Evolutionary conservation across 2,113 vertebrate genomes (phyloP), one percentile per base, ranked within the genome.

Genomic region (Pelusios castaneus): DNA sequence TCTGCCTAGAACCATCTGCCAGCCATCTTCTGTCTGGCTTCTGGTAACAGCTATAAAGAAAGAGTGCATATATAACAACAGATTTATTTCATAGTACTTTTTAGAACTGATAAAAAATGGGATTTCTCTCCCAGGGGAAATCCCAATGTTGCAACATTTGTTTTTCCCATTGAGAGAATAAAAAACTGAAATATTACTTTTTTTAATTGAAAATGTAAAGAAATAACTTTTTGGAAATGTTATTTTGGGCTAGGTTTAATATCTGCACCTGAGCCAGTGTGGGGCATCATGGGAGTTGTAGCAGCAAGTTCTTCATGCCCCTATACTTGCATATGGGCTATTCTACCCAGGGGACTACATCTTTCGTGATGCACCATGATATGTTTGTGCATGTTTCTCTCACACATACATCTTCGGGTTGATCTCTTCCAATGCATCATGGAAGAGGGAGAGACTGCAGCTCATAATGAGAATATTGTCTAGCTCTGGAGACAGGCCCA

Each of bases 121-220:
- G 85, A 95, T 95, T 94, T 94, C 60, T 85, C 77, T 92, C 95
- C 79, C 86, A 25, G 52, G 91, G 81, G 95, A 96, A 93, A 92
- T 92, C 94, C 88, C 73, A 87, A 83, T 93, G 83, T 91, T 94
- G 77, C 52, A 92, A 88, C 95, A 95, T 96, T 92, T 97, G 94
- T 93, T 95, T 96, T 91, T 92, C 91, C 94, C 93, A 92, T 80
- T 94, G 78, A 83, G 31, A 77, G 52, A 16, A 60, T 92, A 82
- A 91, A 92, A 92, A 89, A 84, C 87, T 84, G 86, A 60, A 24
- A 14, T 70, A 95, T 79, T 19, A 83, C 6, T 95, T 90, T 92
- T 93, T 85, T 52, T 17, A 41, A 77, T 31, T 49, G 14, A 85
- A 88, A 88, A 83, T 13, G 29, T 87, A 14, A 14, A 70, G 45